A percentile compares a stretch with the other conserved stretches of the same genome.
These are phyloP conservation scores for Chloropsis hardwickii DNA, from an alignment of 2,113 vertebrate genomes.

Conservation along the genomic window DNA sequence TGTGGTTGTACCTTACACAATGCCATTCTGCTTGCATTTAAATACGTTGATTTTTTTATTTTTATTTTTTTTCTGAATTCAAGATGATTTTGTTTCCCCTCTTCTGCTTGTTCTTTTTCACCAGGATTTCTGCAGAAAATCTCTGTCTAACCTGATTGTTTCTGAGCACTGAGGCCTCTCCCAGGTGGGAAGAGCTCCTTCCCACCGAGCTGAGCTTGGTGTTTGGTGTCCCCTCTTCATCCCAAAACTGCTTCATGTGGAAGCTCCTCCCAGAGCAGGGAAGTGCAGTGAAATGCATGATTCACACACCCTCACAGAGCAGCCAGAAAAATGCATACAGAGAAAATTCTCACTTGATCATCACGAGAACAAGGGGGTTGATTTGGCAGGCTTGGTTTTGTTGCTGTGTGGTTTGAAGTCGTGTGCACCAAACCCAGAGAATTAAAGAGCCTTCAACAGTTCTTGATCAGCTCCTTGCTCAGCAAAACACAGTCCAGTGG, in stretches of 20 bases:
- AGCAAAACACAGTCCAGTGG: conserved; percentile 43
- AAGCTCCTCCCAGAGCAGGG: not conserved
- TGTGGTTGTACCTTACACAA: conserved; percentile 55
- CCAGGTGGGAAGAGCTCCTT: conserved; percentile 32
- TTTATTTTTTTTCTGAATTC: not conserved
- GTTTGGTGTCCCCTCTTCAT: not conserved
- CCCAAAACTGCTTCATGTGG: not conserved
- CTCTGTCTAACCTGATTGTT: not conserved
- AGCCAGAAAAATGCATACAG: not conserved
- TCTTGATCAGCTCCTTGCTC: conserved; percentile 14
- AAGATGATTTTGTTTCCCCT: conserved; percentile 40
- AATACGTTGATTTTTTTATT: not conserved
- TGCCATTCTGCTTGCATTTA: conserved; percentile 48
- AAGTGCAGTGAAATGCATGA: conserved; percentile 16
- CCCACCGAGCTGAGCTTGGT: conserved; percentile 10
- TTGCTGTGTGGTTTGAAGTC: not conserved
- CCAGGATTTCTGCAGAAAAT: conserved; percentile 42
- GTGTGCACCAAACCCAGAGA: conserved; percentile 11
- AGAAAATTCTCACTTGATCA: not conserved
- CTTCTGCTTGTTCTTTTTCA: not conserved
- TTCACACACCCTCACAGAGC: not conserved
- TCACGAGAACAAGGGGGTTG: not conserved
- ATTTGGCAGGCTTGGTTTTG: not conserved
- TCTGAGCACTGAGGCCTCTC: conserved; percentile 39
- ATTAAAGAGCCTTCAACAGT: not conserved